A percentile compares a stretch with the other conserved stretches of the same genome.
Evolutionary conservation across 2,888 invertebrate species (phyloP).

Genomic region (Xanthia icteritia): DNA sequence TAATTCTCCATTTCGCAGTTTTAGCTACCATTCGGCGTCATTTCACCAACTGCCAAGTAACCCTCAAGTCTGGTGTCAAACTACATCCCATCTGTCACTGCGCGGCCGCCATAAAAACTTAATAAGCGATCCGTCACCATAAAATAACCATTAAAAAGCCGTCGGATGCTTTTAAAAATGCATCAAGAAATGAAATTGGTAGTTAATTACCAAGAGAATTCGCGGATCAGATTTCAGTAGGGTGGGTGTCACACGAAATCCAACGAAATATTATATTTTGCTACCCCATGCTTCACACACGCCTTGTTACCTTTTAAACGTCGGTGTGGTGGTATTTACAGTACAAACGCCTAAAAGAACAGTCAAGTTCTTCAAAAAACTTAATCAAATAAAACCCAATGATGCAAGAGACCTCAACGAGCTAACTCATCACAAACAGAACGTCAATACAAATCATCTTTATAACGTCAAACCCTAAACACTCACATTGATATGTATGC

Average conservation of each 20-base stretch:
- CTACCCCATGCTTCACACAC: conserved; percentile 33
- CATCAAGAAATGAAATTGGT: conserved; percentile 90
- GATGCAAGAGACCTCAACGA: conserved; percentile 25
- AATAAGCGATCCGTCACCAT: conserved; percentile 90
- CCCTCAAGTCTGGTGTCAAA: conserved; percentile 89
- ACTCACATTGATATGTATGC: conserved; percentile 86
- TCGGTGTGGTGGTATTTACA: neutral
- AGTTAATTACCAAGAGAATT: conserved; percentile 90
- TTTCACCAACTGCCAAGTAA: conserved; percentile 39
- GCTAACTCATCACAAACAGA: conserved; percentile 57
- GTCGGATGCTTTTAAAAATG: conserved; percentile 90
- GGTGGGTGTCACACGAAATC: conserved; percentile 72
- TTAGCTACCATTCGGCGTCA: conserved; percentile 12
- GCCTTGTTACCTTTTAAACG: neutral
- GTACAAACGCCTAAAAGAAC: neutral
- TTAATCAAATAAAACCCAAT: conserved; percentile 19
- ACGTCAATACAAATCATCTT: conserved; percentile 69
- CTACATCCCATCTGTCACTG: conserved; percentile 89
- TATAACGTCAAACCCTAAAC: conserved; percentile 71
- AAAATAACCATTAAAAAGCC: conserved; percentile 90
- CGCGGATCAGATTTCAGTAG: conserved; percentile 85
- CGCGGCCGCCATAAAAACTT: conserved; percentile 87
- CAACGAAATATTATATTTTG: conserved; percentile 61
- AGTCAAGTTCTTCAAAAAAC: conserved; percentile 28
- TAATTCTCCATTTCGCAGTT: conserved; percentile 39